These are phyloP conservation scores for Anolis sagrei DNA, from an alignment of 2,113 vertebrate species.

Conservation along the genomic window DNA sequence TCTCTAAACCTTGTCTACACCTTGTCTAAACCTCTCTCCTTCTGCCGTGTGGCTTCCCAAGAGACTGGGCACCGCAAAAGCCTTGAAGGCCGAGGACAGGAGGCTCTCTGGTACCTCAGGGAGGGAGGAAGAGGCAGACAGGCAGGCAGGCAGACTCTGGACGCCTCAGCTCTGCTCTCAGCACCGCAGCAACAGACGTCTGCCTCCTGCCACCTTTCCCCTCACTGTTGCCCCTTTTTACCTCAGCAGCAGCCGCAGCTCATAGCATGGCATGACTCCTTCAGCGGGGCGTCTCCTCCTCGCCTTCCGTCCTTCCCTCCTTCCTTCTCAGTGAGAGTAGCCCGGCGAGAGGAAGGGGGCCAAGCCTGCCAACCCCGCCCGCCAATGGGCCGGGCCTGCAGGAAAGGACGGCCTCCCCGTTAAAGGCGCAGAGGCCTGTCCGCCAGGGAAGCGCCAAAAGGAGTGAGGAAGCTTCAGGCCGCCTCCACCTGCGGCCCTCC, in stretches of 20 bases:
- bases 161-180: not conserved
- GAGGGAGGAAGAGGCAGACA: not conserved
- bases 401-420: constrained; percentile 13
- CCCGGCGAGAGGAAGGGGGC: constrained; percentile 25
- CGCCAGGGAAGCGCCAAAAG: not conserved
- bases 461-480: not conserved
- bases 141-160: not conserved
- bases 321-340: not conserved
- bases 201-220: too few species aligned
- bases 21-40: not conserved
- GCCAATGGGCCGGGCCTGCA: constrained; percentile 36
- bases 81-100: too few species aligned
- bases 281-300: not conserved
- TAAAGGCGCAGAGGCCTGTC: constrained; percentile 4
- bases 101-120: too few species aligned
- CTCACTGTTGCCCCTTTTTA: not conserved
- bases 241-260: constrained; percentile 35
- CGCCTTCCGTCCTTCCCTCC: too few species aligned
- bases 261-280: constrained; percentile 44
- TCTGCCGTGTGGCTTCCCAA: not conserved
- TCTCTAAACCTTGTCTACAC: too few species aligned
- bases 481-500: too few species aligned
- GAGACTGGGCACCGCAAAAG: not conserved
- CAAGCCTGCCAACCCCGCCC: constrained; percentile 27
- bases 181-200: not conserved